These are phyloP conservation scores for Drosophila saltans DNA, from an alignment of 1,140 invertebrate genomes.

Conservation along the genomic window DNA sequence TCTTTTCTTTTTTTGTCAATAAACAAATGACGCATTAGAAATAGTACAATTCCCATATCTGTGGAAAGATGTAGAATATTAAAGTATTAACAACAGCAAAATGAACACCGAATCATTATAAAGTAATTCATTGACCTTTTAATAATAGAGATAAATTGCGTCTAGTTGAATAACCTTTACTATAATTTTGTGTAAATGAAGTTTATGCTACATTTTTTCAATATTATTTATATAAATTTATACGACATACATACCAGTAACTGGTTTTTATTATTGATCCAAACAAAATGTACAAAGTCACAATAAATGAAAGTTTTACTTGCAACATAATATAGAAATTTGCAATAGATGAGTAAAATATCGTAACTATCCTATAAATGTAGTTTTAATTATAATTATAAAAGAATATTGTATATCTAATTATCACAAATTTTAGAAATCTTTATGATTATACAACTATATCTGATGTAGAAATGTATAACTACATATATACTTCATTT, in stretches of 20 bases:
- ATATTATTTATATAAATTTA: too few species aligned
- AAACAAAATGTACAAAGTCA: neutral
- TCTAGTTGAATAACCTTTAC: neutral
- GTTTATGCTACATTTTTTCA: too few species aligned
- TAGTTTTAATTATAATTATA: too few species aligned
- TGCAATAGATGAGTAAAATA: too few species aligned
- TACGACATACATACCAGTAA: too few species aligned
- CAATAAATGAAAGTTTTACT: neutral
- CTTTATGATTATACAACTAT: neutral
- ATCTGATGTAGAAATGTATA: too few species aligned
- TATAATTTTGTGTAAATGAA: neutral
- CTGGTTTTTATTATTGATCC: too few species aligned
- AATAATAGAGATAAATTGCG: neutral
- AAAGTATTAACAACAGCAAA: neutral
- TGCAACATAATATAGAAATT: neutral
- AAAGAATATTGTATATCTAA: too few species aligned
- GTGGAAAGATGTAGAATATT: constrained; percentile 24
- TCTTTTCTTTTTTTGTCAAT: constrained; percentile 21
- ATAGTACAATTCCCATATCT: constrained; percentile 20
- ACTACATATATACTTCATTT: too few species aligned
- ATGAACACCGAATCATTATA: neutral
- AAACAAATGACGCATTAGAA: constrained; percentile 54
- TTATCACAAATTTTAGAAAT: too few species aligned
- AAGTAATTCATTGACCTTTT: neutral
- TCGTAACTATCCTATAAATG: too few species aligned